phyloP scores from a whole-genome alignment of 2,888 invertebrate species.

The Colletes collaris region DNA sequence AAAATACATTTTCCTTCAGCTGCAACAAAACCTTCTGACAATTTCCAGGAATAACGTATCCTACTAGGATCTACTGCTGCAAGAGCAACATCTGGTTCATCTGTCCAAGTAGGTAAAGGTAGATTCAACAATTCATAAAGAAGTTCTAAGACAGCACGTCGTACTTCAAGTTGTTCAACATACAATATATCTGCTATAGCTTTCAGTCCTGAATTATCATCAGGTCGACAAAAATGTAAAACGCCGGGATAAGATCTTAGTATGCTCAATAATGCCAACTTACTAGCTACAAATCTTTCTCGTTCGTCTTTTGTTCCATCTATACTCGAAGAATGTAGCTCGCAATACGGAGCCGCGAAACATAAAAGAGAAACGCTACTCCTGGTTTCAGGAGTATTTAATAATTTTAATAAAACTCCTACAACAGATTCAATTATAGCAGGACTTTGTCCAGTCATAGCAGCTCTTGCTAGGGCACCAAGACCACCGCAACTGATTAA shows the following conservation, averaged over 20 bases:
- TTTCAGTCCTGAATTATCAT: constrained; percentile 89
- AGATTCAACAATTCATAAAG: constrained; percentile 95
- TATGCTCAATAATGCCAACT: constrained; percentile 92
- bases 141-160: constrained; percentile 96
- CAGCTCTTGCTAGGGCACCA: constrained; percentile 91
- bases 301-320: constrained; percentile 84
- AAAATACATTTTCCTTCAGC: constrained; percentile 94
- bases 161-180: constrained; percentile 94
- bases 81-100: constrained; percentile 94
- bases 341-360: constrained; percentile 96
- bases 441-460: constrained; percentile 93
- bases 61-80: constrained; percentile 92
- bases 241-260: constrained; percentile 96
- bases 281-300: constrained; percentile 93
- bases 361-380: constrained; percentile 93
- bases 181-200: constrained; percentile 92
- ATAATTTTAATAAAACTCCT: constrained; percentile 92
- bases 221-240: constrained; percentile 93
- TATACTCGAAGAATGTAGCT: constrained; percentile 87
- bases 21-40: constrained; percentile 97
- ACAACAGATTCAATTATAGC: constrained; percentile 95
- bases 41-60: constrained; percentile 91
- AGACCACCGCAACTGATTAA: constrained; percentile 93
- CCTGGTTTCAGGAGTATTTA: constrained; percentile 93
- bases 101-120: constrained; percentile 96